phyloP scores from a whole-genome alignment of 2,888 invertebrate species.

The Oasisia sp. region DNA sequence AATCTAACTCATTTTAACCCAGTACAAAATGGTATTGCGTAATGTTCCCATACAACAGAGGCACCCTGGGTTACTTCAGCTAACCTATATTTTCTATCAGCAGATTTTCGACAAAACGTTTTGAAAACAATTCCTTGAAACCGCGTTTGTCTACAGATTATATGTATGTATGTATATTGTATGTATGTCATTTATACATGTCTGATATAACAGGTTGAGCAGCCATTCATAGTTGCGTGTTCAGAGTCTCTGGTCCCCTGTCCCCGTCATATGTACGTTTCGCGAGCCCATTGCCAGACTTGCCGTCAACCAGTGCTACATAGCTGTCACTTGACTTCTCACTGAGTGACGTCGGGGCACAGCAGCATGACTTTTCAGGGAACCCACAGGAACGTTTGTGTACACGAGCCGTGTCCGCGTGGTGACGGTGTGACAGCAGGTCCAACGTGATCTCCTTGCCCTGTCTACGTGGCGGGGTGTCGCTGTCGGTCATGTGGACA shows the following conservation, averaged over 20 bases:
- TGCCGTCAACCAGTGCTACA: not conserved
- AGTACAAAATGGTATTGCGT: not conserved
- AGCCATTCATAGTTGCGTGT: not conserved
- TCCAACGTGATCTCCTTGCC: not conserved
- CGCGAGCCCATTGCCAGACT: not conserved
- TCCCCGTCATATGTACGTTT: not conserved
- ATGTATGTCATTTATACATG: not conserved
- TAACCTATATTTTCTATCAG: not conserved
- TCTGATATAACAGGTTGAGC: not conserved
- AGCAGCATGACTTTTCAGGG: not conserved
- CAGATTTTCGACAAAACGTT: not conserved
- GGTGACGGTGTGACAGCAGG: not conserved
- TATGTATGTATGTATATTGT: too few relatives aligned
- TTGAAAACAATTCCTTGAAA: not conserved
- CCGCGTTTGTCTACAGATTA: not conserved
- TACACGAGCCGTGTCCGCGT: not conserved
- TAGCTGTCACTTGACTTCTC: not conserved
- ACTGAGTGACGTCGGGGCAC: not conserved
- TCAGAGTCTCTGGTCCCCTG: not conserved
- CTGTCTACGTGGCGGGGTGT: not conserved
- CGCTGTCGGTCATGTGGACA: not conserved
- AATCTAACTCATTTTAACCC: not conserved
- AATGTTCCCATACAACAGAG: not conserved
- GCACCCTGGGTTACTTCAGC: not conserved
- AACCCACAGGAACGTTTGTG: not conserved